Conservation (phyloP, 2,113 vertebrate genomes). For the Halcyon malimbica region DNA sequence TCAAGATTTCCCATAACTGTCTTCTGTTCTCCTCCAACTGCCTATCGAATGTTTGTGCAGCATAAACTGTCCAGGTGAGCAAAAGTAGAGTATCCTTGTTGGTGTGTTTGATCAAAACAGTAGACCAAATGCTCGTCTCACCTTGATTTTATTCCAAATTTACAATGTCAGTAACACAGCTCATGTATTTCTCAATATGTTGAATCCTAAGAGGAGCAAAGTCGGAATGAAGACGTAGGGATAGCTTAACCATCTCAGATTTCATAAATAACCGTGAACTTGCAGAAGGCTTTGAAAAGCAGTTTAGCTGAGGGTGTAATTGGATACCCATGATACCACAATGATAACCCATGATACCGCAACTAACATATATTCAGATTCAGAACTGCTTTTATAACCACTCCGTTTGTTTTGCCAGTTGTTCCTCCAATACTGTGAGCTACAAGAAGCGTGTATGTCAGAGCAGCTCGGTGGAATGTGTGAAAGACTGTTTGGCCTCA, state of each 20-base stretch:
- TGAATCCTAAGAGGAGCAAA: neutral
- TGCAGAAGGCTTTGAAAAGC: neutral
- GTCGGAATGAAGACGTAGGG: neutral
- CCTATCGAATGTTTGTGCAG: slow-evolving; percentile 82
- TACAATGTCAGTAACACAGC: neutral
- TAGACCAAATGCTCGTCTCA: neutral
- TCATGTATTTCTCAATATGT: neutral
- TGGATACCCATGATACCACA: neutral
- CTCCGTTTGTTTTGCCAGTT: neutral
- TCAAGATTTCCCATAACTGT: slow-evolving; percentile 79
- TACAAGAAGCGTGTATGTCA: neutral
- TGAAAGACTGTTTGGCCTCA: neutral
- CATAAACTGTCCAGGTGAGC: slow-evolving; percentile 70
- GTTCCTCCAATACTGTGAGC: neutral
- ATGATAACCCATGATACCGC: neutral
- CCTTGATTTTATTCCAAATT: neutral
- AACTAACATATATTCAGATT: too few relatives aligned
- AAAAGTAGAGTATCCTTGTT: neutral
- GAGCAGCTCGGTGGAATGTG: neutral
- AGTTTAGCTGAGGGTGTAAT: neutral
- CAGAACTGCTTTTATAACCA: neutral
- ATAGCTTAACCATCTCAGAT: neutral
- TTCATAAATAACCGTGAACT: neutral
- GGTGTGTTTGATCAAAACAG: neutral
- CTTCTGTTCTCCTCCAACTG: slow-evolving; percentile 83